Evolutionary conservation across 2,113 vertebrate genomes (phyloP), one percentile per base, ranked within the genome.

Genomic region (Erpornis zantholeuca): DNA sequence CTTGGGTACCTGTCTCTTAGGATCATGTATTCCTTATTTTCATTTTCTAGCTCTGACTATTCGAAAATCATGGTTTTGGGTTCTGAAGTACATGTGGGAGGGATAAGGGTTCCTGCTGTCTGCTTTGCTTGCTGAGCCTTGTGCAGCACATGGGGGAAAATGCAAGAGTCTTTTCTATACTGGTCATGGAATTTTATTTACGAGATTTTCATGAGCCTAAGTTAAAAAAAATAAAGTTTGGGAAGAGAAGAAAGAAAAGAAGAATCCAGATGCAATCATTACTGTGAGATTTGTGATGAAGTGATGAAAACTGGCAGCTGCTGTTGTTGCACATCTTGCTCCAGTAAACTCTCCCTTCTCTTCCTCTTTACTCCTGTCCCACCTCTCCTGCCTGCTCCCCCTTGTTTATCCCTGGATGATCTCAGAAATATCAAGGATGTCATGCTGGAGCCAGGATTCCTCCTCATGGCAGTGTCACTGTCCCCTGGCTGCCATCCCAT

Each of bases 121-220:
- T 7, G 44, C 54, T 89, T 42, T 78, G 21, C 63, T 84, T 69
- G 65, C 71, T 56, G 60, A 78, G 63, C 42, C 40, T 38, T 16
- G 47, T 75, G 76, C 44, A 42, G 76, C 19, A 47, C 63, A 9
- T 0, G 8, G 29, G 16, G 33, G 11, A 5, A 45, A 61, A 54
- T 17, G 29, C 40, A 38, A 14, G 17, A 28, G 11, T 6, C 7
- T 23, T 17, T 53, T 29, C 49, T 50, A 0, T 10, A 4, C 22
- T 14, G 15, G 11, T 22, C 10, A 18, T 28, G 29, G 63, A 70
- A 15, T 36, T 77, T 42, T 69, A 28, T 78, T 84, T 65, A 28
- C 15, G 75, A 68, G 61, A 17, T 79, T 88, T 90, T 60, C 16
- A 5, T 16, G 49, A 42, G 27, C 15, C 71, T 65, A 42, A 69